phyloP scores from a whole-genome alignment of 2,113 vertebrate genomes.

The Oreochromis niloticus region DNA sequence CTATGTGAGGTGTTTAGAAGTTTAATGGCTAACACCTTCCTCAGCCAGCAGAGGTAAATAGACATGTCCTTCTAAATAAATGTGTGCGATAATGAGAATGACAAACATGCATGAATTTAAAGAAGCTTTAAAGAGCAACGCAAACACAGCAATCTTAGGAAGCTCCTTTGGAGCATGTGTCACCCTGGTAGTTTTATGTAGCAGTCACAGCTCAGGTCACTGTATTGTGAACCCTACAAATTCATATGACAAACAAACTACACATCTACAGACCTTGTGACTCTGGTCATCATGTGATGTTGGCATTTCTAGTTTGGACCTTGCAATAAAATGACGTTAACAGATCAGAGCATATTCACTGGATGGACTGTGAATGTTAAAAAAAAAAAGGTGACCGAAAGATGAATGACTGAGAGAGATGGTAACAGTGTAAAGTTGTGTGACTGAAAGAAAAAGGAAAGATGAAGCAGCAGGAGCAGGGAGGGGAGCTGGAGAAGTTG shows the following conservation, averaged over 20 bases:
- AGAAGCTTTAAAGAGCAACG: not conserved
- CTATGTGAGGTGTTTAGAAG: not conserved
- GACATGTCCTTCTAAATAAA: not conserved
- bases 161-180: not conserved
- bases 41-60: not conserved
- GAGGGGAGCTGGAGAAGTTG: constrained; percentile 13
- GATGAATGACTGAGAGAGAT: not conserved
- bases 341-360: not conserved
- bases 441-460: not conserved
- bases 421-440: not conserved
- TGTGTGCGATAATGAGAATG: not conserved
- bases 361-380: not conserved
- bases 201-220: not conserved
- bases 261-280: not conserved
- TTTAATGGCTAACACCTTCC: not conserved
- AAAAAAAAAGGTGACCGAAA: constrained; percentile 4
- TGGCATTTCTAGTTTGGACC: not conserved
- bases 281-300: not conserved
- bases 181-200: not conserved
- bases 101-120: not conserved
- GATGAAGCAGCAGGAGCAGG: not conserved
- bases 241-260: not conserved
- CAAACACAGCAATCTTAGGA: not conserved
- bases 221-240: not conserved
- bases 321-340: constrained; percentile 13